These are phyloP conservation scores for Neotragus moschatus DNA, from an alignment of 2,113 vertebrate genomes.

Conservation along the genomic window DNA sequence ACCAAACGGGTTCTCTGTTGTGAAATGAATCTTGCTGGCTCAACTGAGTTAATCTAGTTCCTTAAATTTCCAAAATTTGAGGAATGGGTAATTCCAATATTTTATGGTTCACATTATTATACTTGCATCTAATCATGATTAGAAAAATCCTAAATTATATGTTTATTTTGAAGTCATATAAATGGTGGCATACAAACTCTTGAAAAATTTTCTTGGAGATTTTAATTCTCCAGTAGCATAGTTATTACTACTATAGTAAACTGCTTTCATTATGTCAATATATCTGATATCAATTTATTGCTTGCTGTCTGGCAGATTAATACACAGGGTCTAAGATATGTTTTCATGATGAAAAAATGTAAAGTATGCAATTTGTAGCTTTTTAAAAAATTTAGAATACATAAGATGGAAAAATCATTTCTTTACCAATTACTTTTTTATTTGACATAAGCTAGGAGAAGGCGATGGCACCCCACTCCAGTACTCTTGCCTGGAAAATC, in stretches of 20 bases:
- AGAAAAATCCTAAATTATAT: not conserved
- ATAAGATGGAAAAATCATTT: not conserved
- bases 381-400: not conserved
- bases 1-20: not conserved
- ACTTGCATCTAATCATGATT: not conserved
- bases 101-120: not conserved
- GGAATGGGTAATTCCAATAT: not conserved
- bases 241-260: conserved; percentile 44
- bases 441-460: not conserved
- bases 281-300: not conserved
- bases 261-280: not conserved
- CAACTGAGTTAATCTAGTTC: not conserved
- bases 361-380: not conserved
- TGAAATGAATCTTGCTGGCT: not conserved
- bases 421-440: not conserved
- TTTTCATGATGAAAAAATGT: not conserved
- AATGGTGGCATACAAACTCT: not conserved
- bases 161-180: not conserved
- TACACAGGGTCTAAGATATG: not conserved
- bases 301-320: not conserved
- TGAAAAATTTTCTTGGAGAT: not conserved
- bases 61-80: not conserved
- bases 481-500: too few relatives aligned
- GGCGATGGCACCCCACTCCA: too few relatives aligned
- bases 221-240: not conserved